These are phyloP conservation scores for Pica pica DNA, from an alignment of 2,113 vertebrate genomes.

Conservation along the genomic window DNA sequence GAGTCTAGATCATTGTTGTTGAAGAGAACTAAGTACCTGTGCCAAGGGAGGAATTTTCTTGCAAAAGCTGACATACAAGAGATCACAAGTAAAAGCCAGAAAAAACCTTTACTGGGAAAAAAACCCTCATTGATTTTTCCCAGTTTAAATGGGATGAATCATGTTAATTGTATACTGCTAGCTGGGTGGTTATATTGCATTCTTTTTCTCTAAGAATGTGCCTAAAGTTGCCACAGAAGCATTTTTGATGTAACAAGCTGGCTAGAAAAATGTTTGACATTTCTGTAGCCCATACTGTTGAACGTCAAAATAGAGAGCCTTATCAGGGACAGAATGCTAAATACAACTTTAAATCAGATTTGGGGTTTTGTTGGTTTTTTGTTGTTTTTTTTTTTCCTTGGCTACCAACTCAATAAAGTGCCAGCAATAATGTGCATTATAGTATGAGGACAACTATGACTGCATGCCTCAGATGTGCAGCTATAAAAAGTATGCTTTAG, in stretches of 20 bases:
- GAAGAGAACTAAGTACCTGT: background rate
- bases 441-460: background rate
- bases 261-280: conserved; percentile 1
- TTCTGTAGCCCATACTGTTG: background rate
- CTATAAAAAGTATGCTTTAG: background rate
- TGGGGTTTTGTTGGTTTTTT: background rate
- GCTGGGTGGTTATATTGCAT: background rate
- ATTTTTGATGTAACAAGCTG: conserved; percentile 1
- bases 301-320: background rate
- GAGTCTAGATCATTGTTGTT: background rate
- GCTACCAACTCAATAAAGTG: background rate
- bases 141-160: background rate
- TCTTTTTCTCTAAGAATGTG: conserved; percentile 8
- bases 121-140: background rate
- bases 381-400: background rate
- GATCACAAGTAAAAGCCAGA: background rate
- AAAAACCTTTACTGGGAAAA: background rate
- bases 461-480: background rate
- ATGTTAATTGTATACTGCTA: background rate
- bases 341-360: background rate
- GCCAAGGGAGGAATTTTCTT: background rate
- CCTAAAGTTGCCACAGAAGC: background rate
- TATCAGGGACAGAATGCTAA: background rate
- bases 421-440: background rate
- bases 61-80: background rate